phyloP scores from a whole-genome alignment of 1,140 invertebrate genomes.

The Polyergus mexicanus region DNA sequence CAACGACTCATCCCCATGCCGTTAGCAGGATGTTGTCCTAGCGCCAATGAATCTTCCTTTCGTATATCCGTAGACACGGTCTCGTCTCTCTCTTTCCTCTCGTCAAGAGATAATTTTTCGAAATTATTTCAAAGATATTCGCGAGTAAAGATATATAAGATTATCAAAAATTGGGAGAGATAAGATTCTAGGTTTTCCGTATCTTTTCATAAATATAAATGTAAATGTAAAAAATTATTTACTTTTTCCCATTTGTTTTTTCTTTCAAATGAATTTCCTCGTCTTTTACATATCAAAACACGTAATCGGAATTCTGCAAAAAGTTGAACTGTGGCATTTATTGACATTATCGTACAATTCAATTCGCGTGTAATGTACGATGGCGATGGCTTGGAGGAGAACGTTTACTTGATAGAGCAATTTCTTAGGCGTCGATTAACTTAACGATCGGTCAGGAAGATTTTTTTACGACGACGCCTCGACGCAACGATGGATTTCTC shows the following conservation, averaged over 20 bases:
- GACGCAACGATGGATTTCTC: background rate
- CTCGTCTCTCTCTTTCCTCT: background rate
- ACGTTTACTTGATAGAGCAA: constrained; percentile 28
- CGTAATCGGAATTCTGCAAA: background rate
- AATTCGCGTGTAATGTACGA: constrained; percentile 1
- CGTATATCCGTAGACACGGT: constrained; percentile 15
- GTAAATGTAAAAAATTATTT: background rate
- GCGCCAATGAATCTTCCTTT: constrained; percentile 58
- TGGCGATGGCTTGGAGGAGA: constrained; percentile 7
- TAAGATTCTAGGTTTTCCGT: too few relatives aligned
- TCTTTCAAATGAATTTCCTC: background rate
- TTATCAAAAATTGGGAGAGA: background rate
- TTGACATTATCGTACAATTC: constrained; percentile 30
- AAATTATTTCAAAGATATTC: background rate
- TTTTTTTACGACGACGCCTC: background rate
- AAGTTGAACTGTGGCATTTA: constrained; percentile 18
- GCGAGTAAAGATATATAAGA: background rate
- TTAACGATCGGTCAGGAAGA: background rate
- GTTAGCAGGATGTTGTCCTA: constrained; percentile 46
- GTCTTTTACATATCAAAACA: background rate
- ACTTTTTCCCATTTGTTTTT: background rate
- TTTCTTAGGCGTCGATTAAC: constrained; percentile 27
- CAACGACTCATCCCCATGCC: constrained; percentile 55
- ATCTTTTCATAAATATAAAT: background rate
- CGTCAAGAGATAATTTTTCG: background rate